phyloP scores from a whole-genome alignment of 2,888 invertebrate genomes.

The Penaeus monodon region DNA sequence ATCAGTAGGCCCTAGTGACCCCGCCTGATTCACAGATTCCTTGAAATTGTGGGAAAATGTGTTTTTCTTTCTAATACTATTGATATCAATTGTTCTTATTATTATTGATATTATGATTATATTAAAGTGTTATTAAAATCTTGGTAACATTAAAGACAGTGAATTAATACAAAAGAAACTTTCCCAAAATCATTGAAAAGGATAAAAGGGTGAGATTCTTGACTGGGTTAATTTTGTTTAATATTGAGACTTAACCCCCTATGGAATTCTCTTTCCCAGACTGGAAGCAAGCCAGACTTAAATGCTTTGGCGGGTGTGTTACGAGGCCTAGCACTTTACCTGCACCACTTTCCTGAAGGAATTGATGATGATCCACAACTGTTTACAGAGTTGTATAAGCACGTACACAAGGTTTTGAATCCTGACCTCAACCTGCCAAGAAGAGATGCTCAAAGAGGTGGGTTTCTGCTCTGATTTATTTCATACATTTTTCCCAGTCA shows the following conservation, averaged over 20 bases:
- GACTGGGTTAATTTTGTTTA: not conserved
- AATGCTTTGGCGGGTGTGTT: constrained; percentile 54
- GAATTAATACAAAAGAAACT: no score
- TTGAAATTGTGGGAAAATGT: no score
- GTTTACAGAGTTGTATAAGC: constrained; percentile 39
- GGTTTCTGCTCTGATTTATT: not conserved
- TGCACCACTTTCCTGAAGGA: constrained; percentile 62
- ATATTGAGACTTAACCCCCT: not conserved
- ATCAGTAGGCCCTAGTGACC: no score
- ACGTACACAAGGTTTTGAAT: constrained; percentile 57
- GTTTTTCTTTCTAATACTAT: no score
- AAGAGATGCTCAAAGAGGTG: constrained; percentile 63
- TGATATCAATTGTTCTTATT: no score
- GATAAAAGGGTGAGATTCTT: no score
- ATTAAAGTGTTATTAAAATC: no score
- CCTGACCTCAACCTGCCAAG: constrained; percentile 56
- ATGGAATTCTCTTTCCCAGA: constrained; percentile 30
- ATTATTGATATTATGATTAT: no score
- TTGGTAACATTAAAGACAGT: no score
- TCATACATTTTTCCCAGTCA: not conserved
- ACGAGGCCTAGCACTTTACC: constrained; percentile 53
- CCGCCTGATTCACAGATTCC: no score
- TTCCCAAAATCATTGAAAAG: no score
- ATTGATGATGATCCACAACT: constrained; percentile 42
- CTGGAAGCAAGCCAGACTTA: constrained; percentile 52